A percentile compares a stretch with the other conserved stretches of the same genome.
Evolutionary conservation across 2,888 invertebrate genomes (phyloP).

Genomic region (Bellardia bayeri): DNA sequence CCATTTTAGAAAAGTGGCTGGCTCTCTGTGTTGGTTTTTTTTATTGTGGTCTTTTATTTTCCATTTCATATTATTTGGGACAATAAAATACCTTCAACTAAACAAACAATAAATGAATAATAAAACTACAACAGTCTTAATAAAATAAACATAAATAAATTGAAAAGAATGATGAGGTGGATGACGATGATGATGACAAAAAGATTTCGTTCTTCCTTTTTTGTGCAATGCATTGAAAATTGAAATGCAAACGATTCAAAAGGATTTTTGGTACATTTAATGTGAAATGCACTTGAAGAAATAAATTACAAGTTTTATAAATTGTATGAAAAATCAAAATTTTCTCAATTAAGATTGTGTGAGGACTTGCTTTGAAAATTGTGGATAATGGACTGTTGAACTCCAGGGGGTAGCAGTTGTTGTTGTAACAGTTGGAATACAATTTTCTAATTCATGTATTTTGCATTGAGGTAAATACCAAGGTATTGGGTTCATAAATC

Average conservation of each 20-base stretch:
- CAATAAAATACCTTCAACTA: slow-evolving; percentile 57
- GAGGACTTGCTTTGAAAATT: too few relatives aligned
- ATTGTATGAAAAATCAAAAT: too few relatives aligned
- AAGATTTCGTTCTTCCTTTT: slow-evolving; percentile 16
- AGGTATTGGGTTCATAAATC: too few relatives aligned
- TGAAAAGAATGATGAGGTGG: slow-evolving; percentile 43
- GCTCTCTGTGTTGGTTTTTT: slow-evolving; percentile 14
- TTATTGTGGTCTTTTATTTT: slow-evolving; percentile 5
- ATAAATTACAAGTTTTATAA: not conserved
- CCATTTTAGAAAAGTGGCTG: slow-evolving; percentile 60
- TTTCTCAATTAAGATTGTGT: too few relatives aligned
- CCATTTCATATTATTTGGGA: slow-evolving; percentile 32
- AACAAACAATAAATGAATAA: slow-evolving; percentile 65
- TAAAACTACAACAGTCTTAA: slow-evolving; percentile 51
- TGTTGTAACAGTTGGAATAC: too few relatives aligned
- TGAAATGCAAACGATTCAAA: slow-evolving; percentile 52
- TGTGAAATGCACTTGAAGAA: slow-evolving; percentile 48
- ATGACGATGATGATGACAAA: slow-evolving; percentile 54
- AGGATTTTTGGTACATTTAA: slow-evolving; percentile 34
- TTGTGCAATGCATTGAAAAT: slow-evolving; percentile 57
- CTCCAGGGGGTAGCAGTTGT: too few relatives aligned
- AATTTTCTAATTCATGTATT: too few relatives aligned
- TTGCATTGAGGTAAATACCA: too few relatives aligned
- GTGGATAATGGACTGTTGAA: too few relatives aligned
- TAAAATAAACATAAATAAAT: slow-evolving; percentile 46